phyloP scores from a whole-genome alignment of 2,113 vertebrate species.

The Dromaius novaehollandiae region DNA sequence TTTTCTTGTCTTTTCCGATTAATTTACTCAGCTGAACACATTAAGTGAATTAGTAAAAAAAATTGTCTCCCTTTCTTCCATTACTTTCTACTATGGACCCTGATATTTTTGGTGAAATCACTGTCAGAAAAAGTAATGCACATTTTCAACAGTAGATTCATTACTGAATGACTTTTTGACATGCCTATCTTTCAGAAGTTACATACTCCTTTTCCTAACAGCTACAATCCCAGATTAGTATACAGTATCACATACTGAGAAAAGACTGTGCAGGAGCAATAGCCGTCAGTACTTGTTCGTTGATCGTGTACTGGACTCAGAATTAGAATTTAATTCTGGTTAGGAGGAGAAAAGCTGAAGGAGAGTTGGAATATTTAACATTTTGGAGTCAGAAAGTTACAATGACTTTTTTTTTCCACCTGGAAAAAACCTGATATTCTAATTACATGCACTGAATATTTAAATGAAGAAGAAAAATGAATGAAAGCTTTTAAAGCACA shows the following conservation, averaged over 20 bases:
- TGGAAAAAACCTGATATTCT: background rate
- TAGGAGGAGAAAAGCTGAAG: background rate
- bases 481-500: constrained; percentile 23
- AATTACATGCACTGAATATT: background rate
- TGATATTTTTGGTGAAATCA: background rate
- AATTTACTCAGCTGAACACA: background rate
- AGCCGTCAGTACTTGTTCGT: background rate
- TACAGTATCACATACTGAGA: background rate
- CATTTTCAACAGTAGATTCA: background rate
- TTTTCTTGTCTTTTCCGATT: background rate
- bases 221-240: background rate
- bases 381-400: background rate
- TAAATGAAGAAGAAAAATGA: background rate
- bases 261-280: background rate
- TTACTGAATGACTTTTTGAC: background rate
- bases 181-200: background rate
- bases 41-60: background rate
- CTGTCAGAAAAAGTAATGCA: background rate
- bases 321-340: background rate
- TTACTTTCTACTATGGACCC: background rate
- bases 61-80: background rate
- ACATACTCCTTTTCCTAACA: background rate
- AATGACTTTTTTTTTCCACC: background rate
- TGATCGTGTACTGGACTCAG: background rate
- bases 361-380: background rate